phyloP scores from a whole-genome alignment of 2,888 invertebrate genomes.

The Pammene fasciana region DNA sequence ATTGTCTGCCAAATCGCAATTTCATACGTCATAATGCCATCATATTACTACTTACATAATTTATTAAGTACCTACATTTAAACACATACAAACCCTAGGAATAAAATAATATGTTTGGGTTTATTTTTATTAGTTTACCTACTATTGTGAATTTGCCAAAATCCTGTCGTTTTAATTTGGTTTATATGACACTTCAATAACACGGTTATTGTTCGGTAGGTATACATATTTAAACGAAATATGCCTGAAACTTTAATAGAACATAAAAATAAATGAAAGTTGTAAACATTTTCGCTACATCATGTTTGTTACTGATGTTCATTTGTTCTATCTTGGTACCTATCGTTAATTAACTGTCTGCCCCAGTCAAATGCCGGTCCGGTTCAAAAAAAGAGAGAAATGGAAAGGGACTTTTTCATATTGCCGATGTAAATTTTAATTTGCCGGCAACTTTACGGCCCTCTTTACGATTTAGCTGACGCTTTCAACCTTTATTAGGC shows the following conservation, averaged over 20 bases:
- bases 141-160: not conserved
- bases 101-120: no score
- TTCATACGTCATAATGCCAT: no score
- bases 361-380: conserved; percentile 70
- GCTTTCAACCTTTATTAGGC: conserved; percentile 78
- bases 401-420: conserved; percentile 77
- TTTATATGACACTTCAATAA: not conserved
- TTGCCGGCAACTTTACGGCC: conserved; percentile 79
- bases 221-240: conserved; percentile 16
- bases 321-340: conserved; percentile 67
- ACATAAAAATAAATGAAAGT: conserved; percentile 44
- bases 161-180: not conserved
- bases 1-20: conserved; percentile 82
- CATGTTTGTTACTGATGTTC: conserved; percentile 63
- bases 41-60: no score
- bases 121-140: not conserved
- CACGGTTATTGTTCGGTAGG: not conserved
- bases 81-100: no score
- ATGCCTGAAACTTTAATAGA: conserved; percentile 35
- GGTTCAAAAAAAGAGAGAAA: conserved; percentile 71
- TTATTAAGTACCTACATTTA: no score
- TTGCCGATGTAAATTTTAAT: conserved; percentile 82
- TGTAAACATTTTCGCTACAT: conserved; percentile 54
- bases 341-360: conserved; percentile 77
- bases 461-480: conserved; percentile 80